Conservation (phyloP, 2,888 invertebrate genomes). For the Drosophila longiperda region DNA sequence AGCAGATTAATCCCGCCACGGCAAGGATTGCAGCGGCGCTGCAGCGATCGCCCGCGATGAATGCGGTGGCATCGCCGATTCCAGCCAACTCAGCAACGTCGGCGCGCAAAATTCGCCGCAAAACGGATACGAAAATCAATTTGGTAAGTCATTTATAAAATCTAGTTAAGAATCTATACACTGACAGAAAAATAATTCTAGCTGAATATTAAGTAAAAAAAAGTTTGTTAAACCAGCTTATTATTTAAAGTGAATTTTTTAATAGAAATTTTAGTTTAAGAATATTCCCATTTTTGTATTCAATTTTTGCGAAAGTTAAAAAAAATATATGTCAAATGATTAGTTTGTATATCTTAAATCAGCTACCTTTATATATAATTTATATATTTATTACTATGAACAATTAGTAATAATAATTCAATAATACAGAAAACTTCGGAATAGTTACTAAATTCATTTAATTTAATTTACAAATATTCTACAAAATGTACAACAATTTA, state of each 20-base stretch:
- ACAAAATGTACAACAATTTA: neutral
- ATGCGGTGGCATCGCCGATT: conserved; percentile 85
- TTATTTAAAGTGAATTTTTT: neutral
- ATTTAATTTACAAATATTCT: neutral
- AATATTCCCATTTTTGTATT: neutral
- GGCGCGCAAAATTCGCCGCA: conserved; percentile 90
- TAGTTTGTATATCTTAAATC: too few species aligned
- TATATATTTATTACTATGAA: too few species aligned
- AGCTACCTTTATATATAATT: too few species aligned
- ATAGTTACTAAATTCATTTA: neutral
- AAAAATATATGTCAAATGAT: too few species aligned
- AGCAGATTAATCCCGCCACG: conserved; percentile 40
- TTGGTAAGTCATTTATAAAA: conserved; percentile 65
- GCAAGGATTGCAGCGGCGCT: conserved; percentile 68
- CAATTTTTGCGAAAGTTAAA: too few species aligned
- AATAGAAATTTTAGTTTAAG: neutral
- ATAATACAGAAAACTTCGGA: too few species aligned
- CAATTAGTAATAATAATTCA: too few species aligned
- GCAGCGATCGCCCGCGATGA: conserved; percentile 84
- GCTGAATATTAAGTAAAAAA: neutral
- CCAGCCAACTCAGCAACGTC: conserved; percentile 86
- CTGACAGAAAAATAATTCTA: neutral
- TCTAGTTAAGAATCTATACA: neutral
- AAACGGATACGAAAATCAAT: conserved; percentile 87
- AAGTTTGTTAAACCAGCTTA: neutral